Evolutionary conservation across 2,113 vertebrate genomes (phyloP), one percentile per base, ranked within the genome.

Genomic region (Miniopterus natalensis): DNA sequence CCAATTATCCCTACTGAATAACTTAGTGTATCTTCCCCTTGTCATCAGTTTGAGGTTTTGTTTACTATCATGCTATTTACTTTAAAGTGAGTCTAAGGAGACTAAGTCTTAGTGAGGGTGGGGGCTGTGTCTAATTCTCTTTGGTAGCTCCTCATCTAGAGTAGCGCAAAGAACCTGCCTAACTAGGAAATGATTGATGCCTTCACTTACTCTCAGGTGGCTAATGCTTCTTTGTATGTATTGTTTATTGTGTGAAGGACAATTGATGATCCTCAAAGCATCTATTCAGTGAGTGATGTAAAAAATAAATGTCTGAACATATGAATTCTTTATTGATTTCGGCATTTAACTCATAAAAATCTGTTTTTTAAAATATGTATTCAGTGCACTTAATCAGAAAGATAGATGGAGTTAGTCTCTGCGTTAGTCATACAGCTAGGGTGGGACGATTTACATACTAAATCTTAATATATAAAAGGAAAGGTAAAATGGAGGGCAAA

Each of bases 291-390:
- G 80, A 71, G 49, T 99, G 98, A 98, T 99, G 97, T 84, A 95
- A 95, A 98, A 65, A 31, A n/a, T 97, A 99, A 99, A 98, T 98
- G 97, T 99, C 97, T 99, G 98, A 98, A 99, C 98, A 94, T 98
- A 98, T 98, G 98, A 99, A 66, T 84, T 95, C 55, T 2, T 6
- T 89, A 95, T 25, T 99, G 98, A 99, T 99, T 98, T 98, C 79
- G 96, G 61, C 40, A 95, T 95, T 27, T 98, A 96, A 98, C 98
- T 99, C 17, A 36, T 90, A 86, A 51, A 88, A 27, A 36, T 92
- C 8, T 68, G 5, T 53, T 74, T 74, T 74, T 49, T 40, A 29
- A 74, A 74, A 25, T 45, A 75, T 75, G 45, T 49, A 49, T 47
- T 49, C 27, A 49, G 49, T 49, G 73, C 49, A 29, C 7, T 29